These are phyloP conservation scores for Heliothis peltigera DNA, from an alignment of 2,888 invertebrate genomes.

Conservation along the genomic window DNA sequence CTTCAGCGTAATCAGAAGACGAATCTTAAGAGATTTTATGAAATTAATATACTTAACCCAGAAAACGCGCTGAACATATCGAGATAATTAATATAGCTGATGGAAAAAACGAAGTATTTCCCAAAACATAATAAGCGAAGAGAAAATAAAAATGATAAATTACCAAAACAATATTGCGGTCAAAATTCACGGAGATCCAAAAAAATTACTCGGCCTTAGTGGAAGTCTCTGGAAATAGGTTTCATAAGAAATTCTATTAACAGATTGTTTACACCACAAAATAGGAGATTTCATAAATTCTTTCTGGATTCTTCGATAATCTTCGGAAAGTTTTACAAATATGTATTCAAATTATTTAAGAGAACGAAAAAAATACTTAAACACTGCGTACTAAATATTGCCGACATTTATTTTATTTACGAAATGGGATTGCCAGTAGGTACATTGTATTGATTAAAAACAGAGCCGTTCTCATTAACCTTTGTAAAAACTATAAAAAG, in stretches of 20 bases:
- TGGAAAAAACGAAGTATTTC: not conserved
- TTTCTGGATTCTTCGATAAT: conserved; percentile 10
- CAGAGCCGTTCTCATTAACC: too few species aligned
- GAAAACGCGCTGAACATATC: not conserved
- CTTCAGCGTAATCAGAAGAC: not conserved
- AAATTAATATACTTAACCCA: too few species aligned
- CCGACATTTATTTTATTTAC: not conserved
- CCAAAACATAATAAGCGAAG: conserved; percentile 16
- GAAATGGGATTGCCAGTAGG: too few species aligned
- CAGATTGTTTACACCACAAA: conserved; percentile 51
- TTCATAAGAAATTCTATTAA: conserved; percentile 46
- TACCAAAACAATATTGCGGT: conserved; percentile 41
- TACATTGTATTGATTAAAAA: too few species aligned
- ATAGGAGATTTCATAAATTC: conserved; percentile 16
- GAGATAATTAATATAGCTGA: not conserved
- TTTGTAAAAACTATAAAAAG: not conserved
- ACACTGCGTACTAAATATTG: not conserved
- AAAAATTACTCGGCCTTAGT: conserved; percentile 32
- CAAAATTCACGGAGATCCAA: conserved; percentile 30
- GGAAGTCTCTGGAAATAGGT: conserved; percentile 29
- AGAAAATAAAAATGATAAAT: conserved; percentile 55
- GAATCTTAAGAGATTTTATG: too few species aligned
- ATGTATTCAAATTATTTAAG: conserved; percentile 7
- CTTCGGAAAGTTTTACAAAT: not conserved
- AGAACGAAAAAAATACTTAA: not conserved